These are phyloP conservation scores for Eueides isabella DNA, from an alignment of 1,140 invertebrate genomes.

Conservation along the genomic window DNA sequence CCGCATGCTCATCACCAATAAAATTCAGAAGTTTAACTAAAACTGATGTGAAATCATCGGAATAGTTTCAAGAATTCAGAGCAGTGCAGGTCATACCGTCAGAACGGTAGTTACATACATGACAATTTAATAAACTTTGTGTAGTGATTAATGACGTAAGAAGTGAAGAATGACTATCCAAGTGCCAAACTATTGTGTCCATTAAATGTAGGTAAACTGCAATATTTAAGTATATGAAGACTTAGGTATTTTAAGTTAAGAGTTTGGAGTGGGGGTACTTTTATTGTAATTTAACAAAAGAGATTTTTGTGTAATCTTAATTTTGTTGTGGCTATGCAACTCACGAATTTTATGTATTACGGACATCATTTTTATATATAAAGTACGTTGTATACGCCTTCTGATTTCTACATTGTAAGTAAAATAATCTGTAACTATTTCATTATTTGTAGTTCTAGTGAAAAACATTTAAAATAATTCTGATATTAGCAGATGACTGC, in stretches of 20 bases:
- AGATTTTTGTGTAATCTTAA: not conserved
- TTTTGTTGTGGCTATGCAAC: not conserved
- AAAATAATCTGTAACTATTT: slow-evolving; percentile 37
- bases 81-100: not conserved
- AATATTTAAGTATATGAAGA: slow-evolving; percentile 38
- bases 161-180: slow-evolving; percentile 39
- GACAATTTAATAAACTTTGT: slow-evolving; percentile 11
- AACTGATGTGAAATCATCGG: not conserved
- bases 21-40: slow-evolving; percentile 14
- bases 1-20: slow-evolving; percentile 23
- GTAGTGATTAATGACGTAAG: slow-evolving; percentile 26
- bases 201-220: slow-evolving; percentile 49
- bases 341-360: slow-evolving; percentile 40
- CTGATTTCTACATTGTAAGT: slow-evolving; percentile 32
- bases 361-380: slow-evolving; percentile 33
- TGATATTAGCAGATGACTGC: slow-evolving; percentile 41
- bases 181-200: slow-evolving; percentile 60
- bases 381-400: slow-evolving; percentile 47
- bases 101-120: not conserved
- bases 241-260: slow-evolving; percentile 34
- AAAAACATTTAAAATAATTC: slow-evolving; percentile 39
- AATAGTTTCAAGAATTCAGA: not conserved
- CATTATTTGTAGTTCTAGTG: slow-evolving; percentile 23
- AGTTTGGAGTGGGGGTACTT: slow-evolving; percentile 3
- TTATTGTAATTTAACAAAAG: not conserved